These are phyloP conservation scores for Notodonta ziczac DNA, from an alignment of 2,888 invertebrate species.

Conservation along the genomic window DNA sequence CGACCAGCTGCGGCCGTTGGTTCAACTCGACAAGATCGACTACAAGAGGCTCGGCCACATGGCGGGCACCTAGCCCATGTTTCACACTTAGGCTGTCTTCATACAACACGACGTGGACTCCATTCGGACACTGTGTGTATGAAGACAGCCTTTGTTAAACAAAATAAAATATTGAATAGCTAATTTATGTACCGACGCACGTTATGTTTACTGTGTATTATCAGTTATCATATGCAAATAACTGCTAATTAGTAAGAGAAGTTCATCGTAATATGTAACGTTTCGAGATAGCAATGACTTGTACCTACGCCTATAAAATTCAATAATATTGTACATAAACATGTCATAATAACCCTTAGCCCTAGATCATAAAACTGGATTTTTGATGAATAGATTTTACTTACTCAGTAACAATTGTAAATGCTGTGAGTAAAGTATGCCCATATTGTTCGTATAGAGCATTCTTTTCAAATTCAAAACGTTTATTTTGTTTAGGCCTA, in stretches of 20 bases:
- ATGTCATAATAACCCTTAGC: too few relatives aligned
- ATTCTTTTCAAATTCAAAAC: too few relatives aligned
- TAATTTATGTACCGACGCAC: conserved; percentile 14
- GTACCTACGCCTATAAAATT: conserved; percentile 4
- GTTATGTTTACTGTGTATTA: not conserved
- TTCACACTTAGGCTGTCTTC: conserved; percentile 46
- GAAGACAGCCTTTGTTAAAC: conserved; percentile 39
- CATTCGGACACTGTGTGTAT: conserved; percentile 25
- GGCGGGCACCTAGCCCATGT: conserved; percentile 67
- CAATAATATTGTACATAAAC: not conserved
- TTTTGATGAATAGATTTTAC: too few relatives aligned
- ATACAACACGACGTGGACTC: conserved; percentile 21
- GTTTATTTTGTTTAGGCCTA: too few relatives aligned
- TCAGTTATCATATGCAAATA: conserved; percentile 21
- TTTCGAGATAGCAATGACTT: not conserved
- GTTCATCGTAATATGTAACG: conserved; percentile 5
- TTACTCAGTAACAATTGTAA: too few relatives aligned
- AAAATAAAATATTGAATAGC: not conserved
- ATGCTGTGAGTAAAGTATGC: too few relatives aligned
- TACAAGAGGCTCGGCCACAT: conserved; percentile 89
- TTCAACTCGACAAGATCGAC: conserved; percentile 96
- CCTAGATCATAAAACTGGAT: too few relatives aligned
- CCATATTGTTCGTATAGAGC: too few relatives aligned
- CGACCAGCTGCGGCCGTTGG: conserved; percentile 96
- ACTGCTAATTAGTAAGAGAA: conserved; percentile 13